Base-by-base conservation (phyloP, 1,140 invertebrate species). In the Zaprionus vittiger region DNA sequence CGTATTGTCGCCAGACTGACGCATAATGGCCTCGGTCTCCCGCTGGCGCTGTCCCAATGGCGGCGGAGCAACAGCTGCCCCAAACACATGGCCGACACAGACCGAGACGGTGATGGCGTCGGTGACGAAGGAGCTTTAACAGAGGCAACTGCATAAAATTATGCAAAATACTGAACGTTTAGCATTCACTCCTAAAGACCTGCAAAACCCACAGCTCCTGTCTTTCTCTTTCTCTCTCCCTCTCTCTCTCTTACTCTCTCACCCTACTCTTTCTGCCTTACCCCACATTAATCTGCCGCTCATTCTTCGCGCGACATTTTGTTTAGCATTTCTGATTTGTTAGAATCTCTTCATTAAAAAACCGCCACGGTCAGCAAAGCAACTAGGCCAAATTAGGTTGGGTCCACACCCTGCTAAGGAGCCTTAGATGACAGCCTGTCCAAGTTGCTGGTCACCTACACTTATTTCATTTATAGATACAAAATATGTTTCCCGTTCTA, bases 11-110 rank as follows among this genome's bases (percentile, higher is more conserved):
- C 73, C 73, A 71, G 55, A 64, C 60, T 60, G 61, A 26, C 66
- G 60, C 73, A 70, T 69, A 70, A 75, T 63, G 67, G 73, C 60
- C 73, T 22, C 44, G 52, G 55, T 44, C 38, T 28, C 73, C 67
- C 37, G 49, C 68, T 54, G 71, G 34, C 34, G 38, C 17, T 56
- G 34, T 70, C 57, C 63, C 31, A 54, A 31, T 62, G 67, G 47
- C 67, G 38, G 37, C 64, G 47, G 11, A 66, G 49, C 34, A 63
- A 73, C 63, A 67, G 71, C 72, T 68, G 72, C 37, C 28, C n/a
- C 65, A 28, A 59, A 34, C 57, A 49, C 61, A 72, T 57, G 56
- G 67, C 59, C 31, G 17, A 55, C 15, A n/a, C 57, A 24, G 34
- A 60, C 37, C 38, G 17, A 14, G 3, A 38, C 31, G n/a, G 41